phyloP scores from a whole-genome alignment of 2,888 invertebrate species.

The Hirtodrosophila histrioides region DNA sequence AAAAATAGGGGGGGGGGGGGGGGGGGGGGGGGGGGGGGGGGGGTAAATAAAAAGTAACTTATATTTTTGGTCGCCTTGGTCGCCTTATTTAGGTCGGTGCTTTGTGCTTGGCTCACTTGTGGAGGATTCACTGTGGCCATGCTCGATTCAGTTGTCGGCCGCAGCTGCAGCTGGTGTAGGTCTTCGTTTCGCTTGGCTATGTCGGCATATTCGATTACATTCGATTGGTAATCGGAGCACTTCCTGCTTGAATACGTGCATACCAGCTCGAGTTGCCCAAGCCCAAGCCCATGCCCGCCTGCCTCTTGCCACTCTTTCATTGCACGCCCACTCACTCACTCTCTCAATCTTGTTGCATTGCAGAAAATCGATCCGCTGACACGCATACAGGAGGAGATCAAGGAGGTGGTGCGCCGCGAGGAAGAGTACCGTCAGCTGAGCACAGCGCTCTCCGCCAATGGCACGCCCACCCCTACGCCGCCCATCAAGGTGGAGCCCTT shows the following conservation, averaged over 20 bases:
- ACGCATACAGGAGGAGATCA: constrained; percentile 95
- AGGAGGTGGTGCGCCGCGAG: constrained; percentile 93
- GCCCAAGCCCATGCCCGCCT: neutral
- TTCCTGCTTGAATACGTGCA: constrained; percentile 31
- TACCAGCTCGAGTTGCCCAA: constrained; percentile 16
- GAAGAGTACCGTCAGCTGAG: constrained; percentile 88
- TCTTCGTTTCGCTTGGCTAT: constrained; percentile 20
- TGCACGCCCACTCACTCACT: neutral
- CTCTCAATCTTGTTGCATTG: constrained; percentile 61
- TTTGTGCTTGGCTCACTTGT: no score
- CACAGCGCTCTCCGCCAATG: constrained; percentile 62
- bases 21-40: no score
- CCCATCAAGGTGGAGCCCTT: constrained; percentile 36
- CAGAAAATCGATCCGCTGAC: constrained; percentile 90
- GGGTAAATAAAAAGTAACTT: no score
- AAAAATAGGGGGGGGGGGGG: no score
- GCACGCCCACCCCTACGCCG: constrained; percentile 24
- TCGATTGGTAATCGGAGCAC: constrained; percentile 48
- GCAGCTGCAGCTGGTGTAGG: constrained; percentile 13
- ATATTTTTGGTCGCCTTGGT: no score
- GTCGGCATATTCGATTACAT: constrained; percentile 53
- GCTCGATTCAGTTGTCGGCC: neutral
- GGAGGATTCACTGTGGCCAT: constrained; percentile 19
- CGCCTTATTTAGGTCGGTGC: no score
- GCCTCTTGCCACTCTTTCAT: neutral